These are phyloP conservation scores for Tanypteryx hageni DNA, from an alignment of 2,888 invertebrate genomes.

Conservation along the genomic window DNA sequence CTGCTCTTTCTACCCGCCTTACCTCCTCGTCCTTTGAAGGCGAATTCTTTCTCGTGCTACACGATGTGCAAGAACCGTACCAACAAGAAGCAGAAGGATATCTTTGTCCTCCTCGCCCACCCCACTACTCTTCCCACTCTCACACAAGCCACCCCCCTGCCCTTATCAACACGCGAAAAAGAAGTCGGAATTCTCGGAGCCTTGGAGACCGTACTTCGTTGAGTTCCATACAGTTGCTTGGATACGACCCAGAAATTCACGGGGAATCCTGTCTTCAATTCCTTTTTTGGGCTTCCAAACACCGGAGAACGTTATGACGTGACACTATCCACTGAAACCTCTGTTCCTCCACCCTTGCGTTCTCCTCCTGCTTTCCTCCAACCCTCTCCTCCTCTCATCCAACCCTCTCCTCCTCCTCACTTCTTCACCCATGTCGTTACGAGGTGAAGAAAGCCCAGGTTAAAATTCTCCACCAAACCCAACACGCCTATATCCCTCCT, in stretches of 20 bases:
- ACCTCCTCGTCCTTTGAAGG: background rate
- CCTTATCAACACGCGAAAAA: background rate
- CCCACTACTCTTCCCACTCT: background rate
- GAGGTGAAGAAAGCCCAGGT: background rate
- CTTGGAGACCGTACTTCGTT: background rate
- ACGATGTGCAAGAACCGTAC: slow-evolving; percentile 5
- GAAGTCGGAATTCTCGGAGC: background rate
- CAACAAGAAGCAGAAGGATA: background rate
- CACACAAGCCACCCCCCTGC: background rate
- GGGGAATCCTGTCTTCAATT: slow-evolving; percentile 28
- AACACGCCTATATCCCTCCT: background rate
- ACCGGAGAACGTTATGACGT: background rate
- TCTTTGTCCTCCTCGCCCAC: background rate
- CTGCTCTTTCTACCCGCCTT: background rate
- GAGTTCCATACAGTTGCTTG: slow-evolving; percentile 32
- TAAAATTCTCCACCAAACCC: background rate
- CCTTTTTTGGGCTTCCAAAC: background rate
- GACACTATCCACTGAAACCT: background rate
- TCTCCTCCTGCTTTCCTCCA: background rate
- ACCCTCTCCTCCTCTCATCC: background rate
- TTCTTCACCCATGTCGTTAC: background rate
- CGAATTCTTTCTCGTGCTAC: background rate
- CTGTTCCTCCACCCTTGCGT: too few species aligned
- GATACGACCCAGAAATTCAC: slow-evolving; percentile 43
- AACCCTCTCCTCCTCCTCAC: background rate